phyloP scores from a whole-genome alignment of 2,888 invertebrate species.

The Lymantria dispar region DNA sequence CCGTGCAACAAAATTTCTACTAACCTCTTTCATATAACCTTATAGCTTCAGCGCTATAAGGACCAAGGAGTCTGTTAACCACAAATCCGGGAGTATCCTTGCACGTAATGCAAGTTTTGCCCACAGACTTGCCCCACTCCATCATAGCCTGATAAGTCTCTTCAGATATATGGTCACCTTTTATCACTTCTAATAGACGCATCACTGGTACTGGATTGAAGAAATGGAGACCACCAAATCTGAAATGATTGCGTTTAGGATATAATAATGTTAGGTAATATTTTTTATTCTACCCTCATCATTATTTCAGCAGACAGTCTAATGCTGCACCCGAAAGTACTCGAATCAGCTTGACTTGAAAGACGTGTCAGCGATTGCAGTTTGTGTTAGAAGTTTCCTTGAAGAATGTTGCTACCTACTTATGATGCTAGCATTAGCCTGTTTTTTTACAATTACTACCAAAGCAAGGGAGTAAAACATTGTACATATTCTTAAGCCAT shows the following conservation, averaged over 20 bases:
- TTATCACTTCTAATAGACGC: constrained; percentile 92
- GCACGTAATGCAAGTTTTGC: constrained; percentile 92
- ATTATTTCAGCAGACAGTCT: too few relatives aligned
- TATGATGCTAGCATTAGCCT: too few relatives aligned
- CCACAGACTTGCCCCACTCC: constrained; percentile 91
- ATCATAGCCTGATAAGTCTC: constrained; percentile 88
- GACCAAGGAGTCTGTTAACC: constrained; percentile 93
- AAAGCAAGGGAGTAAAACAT: too few relatives aligned
- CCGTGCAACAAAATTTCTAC: neutral
- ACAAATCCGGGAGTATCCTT: constrained; percentile 97
- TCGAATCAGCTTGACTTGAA: too few relatives aligned
- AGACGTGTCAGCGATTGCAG: too few relatives aligned
- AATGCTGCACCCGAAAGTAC: too few relatives aligned
- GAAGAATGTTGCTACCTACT: too few relatives aligned
- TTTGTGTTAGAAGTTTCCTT: too few relatives aligned
- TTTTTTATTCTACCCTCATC: too few relatives aligned
- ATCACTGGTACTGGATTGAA: constrained; percentile 96
- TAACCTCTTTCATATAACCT: constrained; percentile 90
- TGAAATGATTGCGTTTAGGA: constrained; percentile 20
- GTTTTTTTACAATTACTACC: too few relatives aligned
- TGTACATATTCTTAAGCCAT: too few relatives aligned
- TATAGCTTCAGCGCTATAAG: constrained; percentile 92
- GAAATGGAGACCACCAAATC: constrained; percentile 94
- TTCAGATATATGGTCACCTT: constrained; percentile 89
- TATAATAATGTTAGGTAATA: neutral